Evolutionary conservation across 1,140 invertebrate genomes (phyloP).

Genomic region (Eufriesea mexicana): DNA sequence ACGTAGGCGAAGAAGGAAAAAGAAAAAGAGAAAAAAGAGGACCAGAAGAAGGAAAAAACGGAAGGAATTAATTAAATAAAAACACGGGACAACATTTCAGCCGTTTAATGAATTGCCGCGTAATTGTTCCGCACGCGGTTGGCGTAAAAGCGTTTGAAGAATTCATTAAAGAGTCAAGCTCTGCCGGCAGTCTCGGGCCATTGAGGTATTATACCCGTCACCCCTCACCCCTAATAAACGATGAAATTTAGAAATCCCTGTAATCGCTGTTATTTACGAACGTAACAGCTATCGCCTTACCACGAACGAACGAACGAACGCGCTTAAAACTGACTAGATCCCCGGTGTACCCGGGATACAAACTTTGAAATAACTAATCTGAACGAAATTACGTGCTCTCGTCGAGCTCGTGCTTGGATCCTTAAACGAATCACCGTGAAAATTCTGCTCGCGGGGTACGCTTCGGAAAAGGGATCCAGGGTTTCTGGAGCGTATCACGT

Average conservation of each 20-base stretch:
- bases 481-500: background rate
- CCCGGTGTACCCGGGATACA: background rate
- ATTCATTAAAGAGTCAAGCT: slow-evolving; percentile 41
- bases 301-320: background rate
- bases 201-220: background rate
- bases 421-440: background rate
- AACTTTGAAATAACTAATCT: slow-evolving; percentile 10
- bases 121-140: slow-evolving; percentile 39
- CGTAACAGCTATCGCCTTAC: background rate
- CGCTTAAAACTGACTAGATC: background rate
- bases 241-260: slow-evolving; percentile 21
- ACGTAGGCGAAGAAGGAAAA: background rate
- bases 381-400: slow-evolving; percentile 8
- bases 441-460: background rate
- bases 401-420: background rate
- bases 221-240: slow-evolving; percentile 12
- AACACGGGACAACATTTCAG: slow-evolving; percentile 34
- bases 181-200: background rate
- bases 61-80: slow-evolving; percentile 47
- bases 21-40: background rate
- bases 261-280: slow-evolving; percentile 7
- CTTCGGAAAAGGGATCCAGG: background rate
- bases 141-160: slow-evolving; percentile 26
- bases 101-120: slow-evolving; percentile 47
- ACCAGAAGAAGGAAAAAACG: background rate